Conservation (phyloP, 2,797 vertebrate genomes). For the Thamnophis elegans region DNA sequence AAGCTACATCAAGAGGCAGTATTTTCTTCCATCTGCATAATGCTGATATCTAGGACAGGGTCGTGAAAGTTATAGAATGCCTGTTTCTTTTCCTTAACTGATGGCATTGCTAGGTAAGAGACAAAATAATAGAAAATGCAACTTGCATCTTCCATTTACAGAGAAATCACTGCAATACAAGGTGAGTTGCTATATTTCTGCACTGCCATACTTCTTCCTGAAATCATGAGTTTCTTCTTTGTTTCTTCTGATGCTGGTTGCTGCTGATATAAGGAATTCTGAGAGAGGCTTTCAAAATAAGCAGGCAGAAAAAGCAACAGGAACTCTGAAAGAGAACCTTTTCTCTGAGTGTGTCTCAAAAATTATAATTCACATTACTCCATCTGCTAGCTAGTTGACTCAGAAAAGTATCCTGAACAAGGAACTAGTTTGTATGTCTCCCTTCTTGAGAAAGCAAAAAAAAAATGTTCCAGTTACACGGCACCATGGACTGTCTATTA, state of each 20-base stretch:
- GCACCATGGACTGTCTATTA: conserved; percentile 28
- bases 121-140: neutral
- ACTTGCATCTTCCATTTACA: neutral
- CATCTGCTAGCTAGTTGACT: neutral
- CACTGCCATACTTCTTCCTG: neutral
- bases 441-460: conserved; percentile 33
- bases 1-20: conserved; percentile 18
- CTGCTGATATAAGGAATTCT: neutral
- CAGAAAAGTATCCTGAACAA: conserved; percentile 40
- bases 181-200: neutral
- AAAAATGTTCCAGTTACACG: conserved; percentile 41
- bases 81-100: conserved; percentile 7
- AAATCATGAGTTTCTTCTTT: neutral
- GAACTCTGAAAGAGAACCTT: conserved; percentile 22
- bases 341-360: neutral
- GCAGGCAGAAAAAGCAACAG: conserved; percentile 13
- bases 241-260: conserved; percentile 4
- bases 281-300: neutral
- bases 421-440: neutral
- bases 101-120: neutral
- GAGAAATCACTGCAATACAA: neutral
- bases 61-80: conserved; percentile 17
- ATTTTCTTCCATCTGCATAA: conserved; percentile 35
- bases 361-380: conserved; percentile 20
- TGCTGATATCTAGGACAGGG: conserved; percentile 47